Conservation (phyloP, 2,797 vertebrate species). For the Allobates femoralis region DNA sequence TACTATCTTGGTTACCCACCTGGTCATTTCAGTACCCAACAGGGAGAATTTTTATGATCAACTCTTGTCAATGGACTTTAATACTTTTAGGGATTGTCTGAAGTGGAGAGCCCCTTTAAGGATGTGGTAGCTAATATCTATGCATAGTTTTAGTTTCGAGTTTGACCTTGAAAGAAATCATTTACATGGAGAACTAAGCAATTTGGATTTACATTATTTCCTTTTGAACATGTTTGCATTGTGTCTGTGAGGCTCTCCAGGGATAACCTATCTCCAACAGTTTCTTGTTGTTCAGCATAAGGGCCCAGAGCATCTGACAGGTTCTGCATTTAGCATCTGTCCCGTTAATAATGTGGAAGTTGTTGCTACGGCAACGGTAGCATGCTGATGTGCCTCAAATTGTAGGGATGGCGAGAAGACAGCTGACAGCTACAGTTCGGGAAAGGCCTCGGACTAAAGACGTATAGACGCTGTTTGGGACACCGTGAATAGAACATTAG, state of each 20-base stretch:
- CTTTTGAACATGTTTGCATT: conserved; percentile 31
- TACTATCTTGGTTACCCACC: no score
- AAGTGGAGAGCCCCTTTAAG: background rate
- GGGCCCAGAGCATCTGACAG: conserved; percentile 57
- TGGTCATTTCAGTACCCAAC: background rate
- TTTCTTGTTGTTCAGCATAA: conserved; percentile 26
- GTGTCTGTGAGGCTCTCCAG: conserved; percentile 17
- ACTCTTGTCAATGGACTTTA: background rate
- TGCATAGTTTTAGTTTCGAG: background rate
- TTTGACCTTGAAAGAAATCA: conserved; percentile 7
- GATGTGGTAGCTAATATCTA: background rate
- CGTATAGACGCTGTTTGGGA: conserved; percentile 36
- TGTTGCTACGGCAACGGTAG: conserved; percentile 47
- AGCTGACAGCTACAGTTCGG: conserved; percentile 44
- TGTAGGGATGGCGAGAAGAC: conserved; percentile 46
- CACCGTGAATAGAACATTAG: conserved; percentile 42
- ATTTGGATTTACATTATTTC: conserved; percentile 22
- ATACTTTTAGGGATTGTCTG: background rate
- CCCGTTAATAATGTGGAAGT: conserved; percentile 55
- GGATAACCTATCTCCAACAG: conserved; percentile 49
- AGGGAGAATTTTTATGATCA: background rate
- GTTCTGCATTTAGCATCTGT: conserved; percentile 56
- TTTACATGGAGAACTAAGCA: background rate
- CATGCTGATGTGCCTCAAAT: conserved; percentile 58
- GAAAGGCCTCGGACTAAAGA: conserved; percentile 45